phyloP scores from a whole-genome alignment of 2,888 invertebrate species.

The Diplazon laetatorius region DNA sequence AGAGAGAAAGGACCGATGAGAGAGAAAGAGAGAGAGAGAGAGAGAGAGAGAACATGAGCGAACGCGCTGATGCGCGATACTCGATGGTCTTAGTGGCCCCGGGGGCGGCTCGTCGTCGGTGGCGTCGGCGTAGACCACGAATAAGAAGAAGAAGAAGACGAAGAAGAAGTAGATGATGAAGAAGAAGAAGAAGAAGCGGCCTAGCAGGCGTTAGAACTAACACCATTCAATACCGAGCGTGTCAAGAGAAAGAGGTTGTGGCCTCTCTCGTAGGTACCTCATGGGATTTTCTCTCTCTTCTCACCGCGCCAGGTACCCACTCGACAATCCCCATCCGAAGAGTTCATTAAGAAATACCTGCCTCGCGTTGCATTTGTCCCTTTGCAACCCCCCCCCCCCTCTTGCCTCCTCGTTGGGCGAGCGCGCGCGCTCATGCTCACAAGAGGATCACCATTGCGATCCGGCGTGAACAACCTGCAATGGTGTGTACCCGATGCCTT shows the following conservation, averaged over 20 bases:
- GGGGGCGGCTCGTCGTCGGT: slow-evolving; percentile 60
- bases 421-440: slow-evolving; percentile 37
- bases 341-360: slow-evolving; percentile 76
- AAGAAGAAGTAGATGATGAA: slow-evolving; percentile 41
- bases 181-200: slow-evolving; percentile 57
- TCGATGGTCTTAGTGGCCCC: slow-evolving; percentile 75
- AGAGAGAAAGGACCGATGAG: slow-evolving; percentile 13
- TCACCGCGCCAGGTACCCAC: slow-evolving; percentile 71
- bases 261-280: slow-evolving; percentile 36
- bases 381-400: too few species aligned
- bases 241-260: slow-evolving; percentile 76
- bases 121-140: slow-evolving; percentile 17
- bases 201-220: slow-evolving; percentile 81
- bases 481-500: slow-evolving; percentile 12
- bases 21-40: not conserved
- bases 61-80: slow-evolving; percentile 57
- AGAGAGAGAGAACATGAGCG: slow-evolving; percentile 18
- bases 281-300: slow-evolving; percentile 66
- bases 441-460: slow-evolving; percentile 52
- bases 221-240: slow-evolving; percentile 78
- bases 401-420: too few species aligned
- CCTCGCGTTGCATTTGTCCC: slow-evolving; percentile 55
- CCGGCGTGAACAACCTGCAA: slow-evolving; percentile 48
- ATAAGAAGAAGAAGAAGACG: slow-evolving; percentile 34
- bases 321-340: slow-evolving; percentile 70